phyloP scores from a whole-genome alignment of 2,797 vertebrate genomes.

The Coccyzus lansbergi region DNA sequence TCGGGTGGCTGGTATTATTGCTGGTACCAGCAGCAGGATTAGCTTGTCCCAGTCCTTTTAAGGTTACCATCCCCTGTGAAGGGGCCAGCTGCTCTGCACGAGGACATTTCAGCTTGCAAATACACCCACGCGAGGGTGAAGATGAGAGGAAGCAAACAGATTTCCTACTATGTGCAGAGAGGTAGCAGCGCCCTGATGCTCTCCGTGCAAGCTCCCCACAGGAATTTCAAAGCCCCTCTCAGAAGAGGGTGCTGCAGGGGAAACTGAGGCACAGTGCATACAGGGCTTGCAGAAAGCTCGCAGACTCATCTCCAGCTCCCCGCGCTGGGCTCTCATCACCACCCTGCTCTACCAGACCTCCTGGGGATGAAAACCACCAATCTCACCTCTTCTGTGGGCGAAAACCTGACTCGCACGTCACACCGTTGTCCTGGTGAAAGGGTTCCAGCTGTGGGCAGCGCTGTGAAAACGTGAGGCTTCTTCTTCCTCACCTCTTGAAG shows the following conservation, averaged over 20 bases:
- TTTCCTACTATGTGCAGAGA: too few species aligned
- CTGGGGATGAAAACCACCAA: neutral
- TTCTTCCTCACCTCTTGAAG: conserved; percentile 50
- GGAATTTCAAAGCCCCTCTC: neutral
- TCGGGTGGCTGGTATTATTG: neutral
- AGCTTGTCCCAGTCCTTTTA: too few species aligned
- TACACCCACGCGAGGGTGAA: too few species aligned
- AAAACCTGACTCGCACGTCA: conserved; percentile 86
- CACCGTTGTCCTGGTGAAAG: conserved; percentile 76
- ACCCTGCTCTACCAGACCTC: neutral
- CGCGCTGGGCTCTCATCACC: neutral
- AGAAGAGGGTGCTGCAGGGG: neutral
- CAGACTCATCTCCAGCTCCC: neutral
- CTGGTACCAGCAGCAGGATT: too few species aligned
- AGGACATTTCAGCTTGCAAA: too few species aligned
- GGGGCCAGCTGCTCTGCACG: too few species aligned
- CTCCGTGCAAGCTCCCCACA: neutral
- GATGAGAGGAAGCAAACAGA: too few species aligned
- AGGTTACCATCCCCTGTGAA: too few species aligned
- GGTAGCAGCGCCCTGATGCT: too few species aligned
- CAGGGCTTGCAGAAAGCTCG: neutral
- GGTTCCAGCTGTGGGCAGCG: conserved; percentile 77
- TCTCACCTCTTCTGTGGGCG: conserved; percentile 86
- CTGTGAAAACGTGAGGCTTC: conserved; percentile 78
- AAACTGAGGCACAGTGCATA: neutral